These are phyloP conservation scores for Protonibea diacanthus DNA, from an alignment of 2,797 vertebrate genomes.

Conservation along the genomic window DNA sequence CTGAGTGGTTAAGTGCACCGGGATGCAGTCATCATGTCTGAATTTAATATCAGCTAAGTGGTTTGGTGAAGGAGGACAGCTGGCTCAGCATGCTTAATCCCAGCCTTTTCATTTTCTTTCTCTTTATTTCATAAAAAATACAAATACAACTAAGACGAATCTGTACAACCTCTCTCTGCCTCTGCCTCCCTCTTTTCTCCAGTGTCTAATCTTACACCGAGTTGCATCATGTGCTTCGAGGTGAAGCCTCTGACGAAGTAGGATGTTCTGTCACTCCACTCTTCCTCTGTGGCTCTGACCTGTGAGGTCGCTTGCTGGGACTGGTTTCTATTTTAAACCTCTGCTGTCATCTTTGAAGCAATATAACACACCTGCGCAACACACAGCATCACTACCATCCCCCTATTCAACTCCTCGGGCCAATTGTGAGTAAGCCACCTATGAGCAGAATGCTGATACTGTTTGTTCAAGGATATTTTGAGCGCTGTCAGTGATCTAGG, in stretches of 20 bases:
- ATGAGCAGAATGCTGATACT: not conserved
- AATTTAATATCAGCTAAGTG: slow-evolving; percentile 77
- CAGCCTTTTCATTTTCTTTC: not conserved
- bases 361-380: not conserved
- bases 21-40: slow-evolving; percentile 72
- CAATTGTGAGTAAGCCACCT: not conserved
- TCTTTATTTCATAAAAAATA: not conserved
- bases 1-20: slow-evolving; percentile 60
- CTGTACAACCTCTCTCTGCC: not conserved
- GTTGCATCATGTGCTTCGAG: slow-evolving; percentile 47
- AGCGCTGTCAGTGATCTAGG: not conserved
- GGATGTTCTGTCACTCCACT: slow-evolving; percentile 38
- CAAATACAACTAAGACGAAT: not conserved
- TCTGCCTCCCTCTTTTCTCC: not conserved
- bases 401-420: not conserved
- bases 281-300: slow-evolving; percentile 22
- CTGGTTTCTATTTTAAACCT: slow-evolving; percentile 46
- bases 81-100: slow-evolving; percentile 35
- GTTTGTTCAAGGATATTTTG: slow-evolving; percentile 13
- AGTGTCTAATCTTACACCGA: slow-evolving; percentile 20
- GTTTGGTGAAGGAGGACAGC: slow-evolving; percentile 36
- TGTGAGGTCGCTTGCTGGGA: slow-evolving; percentile 5
- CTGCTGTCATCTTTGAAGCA: slow-evolving; percentile 28
- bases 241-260: slow-evolving; percentile 1
- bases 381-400: not conserved